Evolutionary conservation across 2,888 invertebrate genomes (phyloP), one percentile per base, ranked within the genome.

Genomic region (Pseudanteris insignis): DNA sequence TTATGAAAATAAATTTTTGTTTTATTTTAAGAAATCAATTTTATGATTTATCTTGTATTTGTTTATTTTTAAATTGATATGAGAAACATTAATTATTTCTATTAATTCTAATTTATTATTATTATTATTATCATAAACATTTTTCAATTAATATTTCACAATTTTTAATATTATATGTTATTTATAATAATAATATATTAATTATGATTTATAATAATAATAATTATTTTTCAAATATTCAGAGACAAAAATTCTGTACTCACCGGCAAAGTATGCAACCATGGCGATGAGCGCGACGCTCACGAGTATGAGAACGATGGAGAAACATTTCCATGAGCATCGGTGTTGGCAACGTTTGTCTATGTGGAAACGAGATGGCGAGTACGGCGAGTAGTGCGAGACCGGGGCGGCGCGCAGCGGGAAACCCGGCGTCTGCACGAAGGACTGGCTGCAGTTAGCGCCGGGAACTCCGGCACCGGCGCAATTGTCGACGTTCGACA

Each of bases 281-380:
- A 94, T 94, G 70, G 94, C 94, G 74, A 92, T 89, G 77, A 96
- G 86, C 74, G 91, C 90, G 78, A 95, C 91, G 78, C 91, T 89
- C 75, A 96, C 85, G 80, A 95, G 86, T 81, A 96, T 93, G 83
- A 96, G 89, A 74, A 91, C 89, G 81, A 96, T 92, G 81, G 94
- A 93, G 81, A 93, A 89, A 82, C 95, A 96, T 83, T 94, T 94
- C 96, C 96, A 96, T 79, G 94, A 92, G 86, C 96, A 96, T 71
- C 93, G 87, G 81, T 92, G 92, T 81, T 91, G 92, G 84, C 92
- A 94, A 71, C 92, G 88, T 83, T 94, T 94, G 84, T 94, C 92
- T 85, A 94, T 92, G 86, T 93, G 92, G 85, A 94, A 94, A 82
- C 94, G 89, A 79, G 92, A 93, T 79, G 92, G 92, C 74, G 92